Conservation (phyloP, 1,140 invertebrate species). For the Leptonema lineaticorne region DNA sequence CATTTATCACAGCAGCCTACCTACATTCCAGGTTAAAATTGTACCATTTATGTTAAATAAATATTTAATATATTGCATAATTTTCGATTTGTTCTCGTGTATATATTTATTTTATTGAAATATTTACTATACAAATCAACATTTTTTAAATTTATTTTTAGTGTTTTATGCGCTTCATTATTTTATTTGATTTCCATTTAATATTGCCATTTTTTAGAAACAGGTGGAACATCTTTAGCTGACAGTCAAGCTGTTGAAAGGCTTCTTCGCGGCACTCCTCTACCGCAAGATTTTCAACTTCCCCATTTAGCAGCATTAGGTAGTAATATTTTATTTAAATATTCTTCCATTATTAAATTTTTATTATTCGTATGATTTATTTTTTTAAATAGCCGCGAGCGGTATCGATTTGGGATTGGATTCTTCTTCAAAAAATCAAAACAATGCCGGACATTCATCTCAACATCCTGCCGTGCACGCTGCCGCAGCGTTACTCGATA, state of each 20-base stretch:
- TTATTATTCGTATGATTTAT: not conserved
- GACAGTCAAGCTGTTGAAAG: conserved; percentile 56
- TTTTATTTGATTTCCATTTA: no score
- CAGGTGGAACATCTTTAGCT: conserved; percentile 48
- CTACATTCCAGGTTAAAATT: conserved; percentile 56
- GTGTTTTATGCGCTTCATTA: not conserved
- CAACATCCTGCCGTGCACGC: conserved; percentile 36
- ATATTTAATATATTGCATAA: no score
- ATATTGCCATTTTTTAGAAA: conserved; percentile 43
- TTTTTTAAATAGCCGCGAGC: conserved; percentile 31
- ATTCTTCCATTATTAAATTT: not conserved
- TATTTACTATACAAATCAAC: no score
- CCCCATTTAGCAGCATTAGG: conserved; percentile 57
- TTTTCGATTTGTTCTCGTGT: no score
- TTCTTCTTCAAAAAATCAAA: conserved; percentile 18
- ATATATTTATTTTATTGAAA: no score
- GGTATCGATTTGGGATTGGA: conserved; percentile 37
- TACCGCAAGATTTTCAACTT: conserved; percentile 55
- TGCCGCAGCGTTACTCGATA: conserved; percentile 47
- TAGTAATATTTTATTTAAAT: conserved; percentile 33
- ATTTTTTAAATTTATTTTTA: not conserved
- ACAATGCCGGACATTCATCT: conserved; percentile 4
- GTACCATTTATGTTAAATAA: no score
- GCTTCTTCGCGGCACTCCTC: conserved; percentile 49
- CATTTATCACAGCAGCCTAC: conserved; percentile 56